phyloP scores from a whole-genome alignment of 1,140 invertebrate species.

The Bombus waltoni region DNA sequence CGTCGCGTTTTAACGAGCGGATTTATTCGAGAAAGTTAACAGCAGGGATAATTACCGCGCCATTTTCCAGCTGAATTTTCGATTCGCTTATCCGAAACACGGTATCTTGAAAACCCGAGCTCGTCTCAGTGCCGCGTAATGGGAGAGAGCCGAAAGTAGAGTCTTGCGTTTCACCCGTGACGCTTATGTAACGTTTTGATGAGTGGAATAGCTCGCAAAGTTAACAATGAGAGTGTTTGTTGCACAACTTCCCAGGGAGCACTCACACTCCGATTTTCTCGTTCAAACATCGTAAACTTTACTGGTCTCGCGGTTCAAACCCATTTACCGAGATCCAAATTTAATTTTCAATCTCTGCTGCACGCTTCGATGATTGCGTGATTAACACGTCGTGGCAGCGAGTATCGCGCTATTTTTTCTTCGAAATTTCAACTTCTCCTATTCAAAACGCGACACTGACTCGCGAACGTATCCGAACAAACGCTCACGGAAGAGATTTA shows the following conservation, averaged over 20 bases:
- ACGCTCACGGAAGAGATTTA: too few species aligned
- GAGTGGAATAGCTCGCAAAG: constrained; percentile 16
- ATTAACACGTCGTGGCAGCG: not conserved
- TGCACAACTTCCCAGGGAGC: not conserved
- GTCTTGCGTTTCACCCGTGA: constrained; percentile 1
- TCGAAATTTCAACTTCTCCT: not conserved
- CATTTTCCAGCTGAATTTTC: not conserved
- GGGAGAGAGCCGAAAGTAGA: not conserved
- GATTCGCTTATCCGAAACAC: not conserved
- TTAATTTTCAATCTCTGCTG: not conserved
- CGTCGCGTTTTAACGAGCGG: not conserved
- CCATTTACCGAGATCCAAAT: constrained; percentile 13
- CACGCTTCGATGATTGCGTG: not conserved
- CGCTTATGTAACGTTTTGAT: constrained; percentile 9
- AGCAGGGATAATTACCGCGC: not conserved
- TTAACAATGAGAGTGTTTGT: constrained; percentile 30
- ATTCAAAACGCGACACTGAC: not conserved
- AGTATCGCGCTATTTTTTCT: not conserved
- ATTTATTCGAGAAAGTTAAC: not conserved
- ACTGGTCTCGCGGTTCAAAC: not conserved
- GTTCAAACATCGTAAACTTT: constrained; percentile 13
- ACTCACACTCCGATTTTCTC: not conserved
- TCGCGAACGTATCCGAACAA: not conserved
- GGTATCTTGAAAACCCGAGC: constrained; percentile 4
- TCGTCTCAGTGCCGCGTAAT: not conserved